These are phyloP conservation scores for Theropithecus gelada DNA, from an alignment of 2,113 vertebrate species.

Conservation along the genomic window DNA sequence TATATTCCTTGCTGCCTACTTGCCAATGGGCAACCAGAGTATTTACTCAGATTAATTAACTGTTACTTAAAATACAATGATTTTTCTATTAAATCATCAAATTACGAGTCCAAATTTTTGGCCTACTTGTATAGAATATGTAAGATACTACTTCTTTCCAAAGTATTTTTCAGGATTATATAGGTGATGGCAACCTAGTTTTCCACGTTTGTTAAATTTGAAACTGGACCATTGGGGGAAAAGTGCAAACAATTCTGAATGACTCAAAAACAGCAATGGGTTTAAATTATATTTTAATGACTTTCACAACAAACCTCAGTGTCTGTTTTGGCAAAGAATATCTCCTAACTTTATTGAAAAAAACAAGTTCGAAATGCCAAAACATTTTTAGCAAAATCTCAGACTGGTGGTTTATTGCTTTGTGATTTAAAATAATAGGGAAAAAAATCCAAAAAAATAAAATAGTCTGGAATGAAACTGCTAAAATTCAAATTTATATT, in stretches of 20 bases:
- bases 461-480: neutral
- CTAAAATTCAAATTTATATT: conserved; percentile 35
- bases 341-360: conserved; percentile 73
- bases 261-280: conserved; percentile 66
- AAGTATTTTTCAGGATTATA: conserved; percentile 41
- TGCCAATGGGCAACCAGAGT: neutral
- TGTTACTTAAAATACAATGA: conserved; percentile 35
- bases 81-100: conserved; percentile 47
- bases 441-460: conserved; percentile 57
- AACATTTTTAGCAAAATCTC: conserved; percentile 75
- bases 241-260: conserved; percentile 27
- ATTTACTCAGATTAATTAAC: neutral
- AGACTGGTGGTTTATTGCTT: conserved; percentile 54
- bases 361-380: conserved; percentile 74
- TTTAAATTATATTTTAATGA: conserved; percentile 73
- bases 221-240: neutral
- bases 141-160: conserved; percentile 29
- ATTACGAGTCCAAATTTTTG: conserved; percentile 6
- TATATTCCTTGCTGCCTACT: neutral
- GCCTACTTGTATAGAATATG: neutral
- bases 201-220: conserved; percentile 59
- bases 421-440: conserved; percentile 61
- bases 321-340: conserved; percentile 68
- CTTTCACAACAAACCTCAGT: conserved; percentile 73
- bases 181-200: neutral